phyloP scores from a whole-genome alignment of 2,888 invertebrate genomes.

The Eumacrocentrus americanus region DNA sequence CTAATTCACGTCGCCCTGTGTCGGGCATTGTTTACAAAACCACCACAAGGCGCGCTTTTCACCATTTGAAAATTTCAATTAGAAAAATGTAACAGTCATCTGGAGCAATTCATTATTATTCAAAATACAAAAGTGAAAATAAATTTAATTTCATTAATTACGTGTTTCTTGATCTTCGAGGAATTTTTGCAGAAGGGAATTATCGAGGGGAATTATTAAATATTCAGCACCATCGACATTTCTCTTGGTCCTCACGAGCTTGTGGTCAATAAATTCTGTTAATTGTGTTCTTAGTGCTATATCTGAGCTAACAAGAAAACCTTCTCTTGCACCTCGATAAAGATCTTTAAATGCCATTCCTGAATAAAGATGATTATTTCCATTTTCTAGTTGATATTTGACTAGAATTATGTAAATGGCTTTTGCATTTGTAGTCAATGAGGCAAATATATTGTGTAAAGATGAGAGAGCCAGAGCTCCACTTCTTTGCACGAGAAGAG shows the following conservation, averaged over 20 bases:
- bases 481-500: conserved; percentile 79
- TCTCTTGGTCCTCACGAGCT: conserved; percentile 82
- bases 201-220: conserved; percentile 79
- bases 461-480: conserved; percentile 83
- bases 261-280: conserved; percentile 95
- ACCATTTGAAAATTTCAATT: conserved; percentile 22
- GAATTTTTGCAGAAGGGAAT: conserved; percentile 77
- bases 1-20: conserved; percentile 27
- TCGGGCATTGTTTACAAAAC: conserved; percentile 40
- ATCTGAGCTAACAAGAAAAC: conserved; percentile 92
- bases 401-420: conserved; percentile 84
- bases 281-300: conserved; percentile 88
- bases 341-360: conserved; percentile 89
- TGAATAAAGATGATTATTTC: conserved; percentile 74
- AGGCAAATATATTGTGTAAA: conserved; percentile 86
- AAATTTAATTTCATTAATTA: neutral
- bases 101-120: too few species aligned
- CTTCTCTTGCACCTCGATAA: conserved; percentile 84
- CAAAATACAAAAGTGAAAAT: too few species aligned
- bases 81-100: too few species aligned
- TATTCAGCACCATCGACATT: conserved; percentile 83
- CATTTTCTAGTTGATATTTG: conserved; percentile 80
- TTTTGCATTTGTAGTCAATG: conserved; percentile 87
- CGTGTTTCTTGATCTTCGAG: conserved; percentile 67
- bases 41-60: conserved; percentile 36